A percentile compares a stretch with the other conserved stretches of the same genome.
Evolutionary conservation across 2,113 vertebrate species (phyloP).

Genomic region (Zosterops japonicus): DNA sequence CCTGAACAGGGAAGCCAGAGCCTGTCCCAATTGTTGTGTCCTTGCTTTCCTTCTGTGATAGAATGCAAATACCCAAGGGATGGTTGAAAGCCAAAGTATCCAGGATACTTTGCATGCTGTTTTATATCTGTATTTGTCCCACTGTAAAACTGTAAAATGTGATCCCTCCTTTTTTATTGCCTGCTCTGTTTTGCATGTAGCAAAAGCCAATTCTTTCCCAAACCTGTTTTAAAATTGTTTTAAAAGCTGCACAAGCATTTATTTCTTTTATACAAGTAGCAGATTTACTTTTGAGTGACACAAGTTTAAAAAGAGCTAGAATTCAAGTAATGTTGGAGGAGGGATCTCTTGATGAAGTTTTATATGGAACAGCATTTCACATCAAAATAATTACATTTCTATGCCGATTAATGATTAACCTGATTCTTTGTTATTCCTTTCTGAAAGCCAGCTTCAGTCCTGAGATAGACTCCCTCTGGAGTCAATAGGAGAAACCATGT

Average conservation of each 20-base stretch:
- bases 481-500: slow-evolving; percentile 34
- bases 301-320: neutral
- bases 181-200: neutral
- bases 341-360: neutral
- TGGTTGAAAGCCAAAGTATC: neutral
- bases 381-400: slow-evolving; percentile 19
- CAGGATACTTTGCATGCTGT: neutral
- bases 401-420: slow-evolving; percentile 3
- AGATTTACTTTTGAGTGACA: neutral
- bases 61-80: neutral
- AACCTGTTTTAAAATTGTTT: neutral
- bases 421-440: neutral
- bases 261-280: neutral
- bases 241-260: neutral
- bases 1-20: neutral
- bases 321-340: neutral
- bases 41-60: neutral
- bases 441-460: slow-evolving; percentile 21
- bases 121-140: neutral
- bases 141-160: neutral
- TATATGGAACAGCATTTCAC: neutral
- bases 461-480: slow-evolving; percentile 7
- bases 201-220: neutral
- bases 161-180: neutral
- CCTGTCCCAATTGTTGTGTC: accelerated